Percentiles rank a stretch among this genome's conserved stretches.
Evolutionary conservation across 1,140 invertebrate genomes (phyloP).

Genomic region (Manduca sexta): DNA sequence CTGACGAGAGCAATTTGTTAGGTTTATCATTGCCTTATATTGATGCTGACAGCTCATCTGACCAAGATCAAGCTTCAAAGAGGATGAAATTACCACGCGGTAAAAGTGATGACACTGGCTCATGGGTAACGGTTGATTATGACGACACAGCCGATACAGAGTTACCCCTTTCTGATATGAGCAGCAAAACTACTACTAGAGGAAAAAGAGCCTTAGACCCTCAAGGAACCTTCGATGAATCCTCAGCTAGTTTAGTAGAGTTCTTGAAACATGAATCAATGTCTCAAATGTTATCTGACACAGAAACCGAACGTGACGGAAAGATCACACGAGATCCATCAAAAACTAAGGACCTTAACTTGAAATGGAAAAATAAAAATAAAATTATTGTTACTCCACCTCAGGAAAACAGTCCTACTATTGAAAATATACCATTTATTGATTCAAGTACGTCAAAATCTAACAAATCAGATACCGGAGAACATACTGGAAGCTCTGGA

Average conservation of each 20-base stretch:
- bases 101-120: slow-evolving; percentile 76
- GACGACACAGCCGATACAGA: slow-evolving; percentile 75
- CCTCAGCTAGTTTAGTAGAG: slow-evolving; percentile 64
- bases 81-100: slow-evolving; percentile 50
- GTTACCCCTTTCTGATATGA: slow-evolving; percentile 43
- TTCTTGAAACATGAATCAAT: slow-evolving; percentile 68
- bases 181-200: slow-evolving; percentile 37
- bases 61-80: slow-evolving; percentile 67
- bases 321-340: slow-evolving; percentile 32
- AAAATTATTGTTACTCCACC: slow-evolving; percentile 72
- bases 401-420: slow-evolving; percentile 70
- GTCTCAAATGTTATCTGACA: slow-evolving; percentile 53
- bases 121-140: slow-evolving; percentile 77
- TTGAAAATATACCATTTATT: slow-evolving; percentile 68
- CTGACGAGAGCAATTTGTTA: slow-evolving; percentile 65
- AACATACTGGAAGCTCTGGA: slow-evolving; percentile 63
- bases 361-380: slow-evolving; percentile 71
- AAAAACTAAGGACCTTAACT: slow-evolving; percentile 39
- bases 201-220: slow-evolving; percentile 48
- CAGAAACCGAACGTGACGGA: slow-evolving; percentile 42
- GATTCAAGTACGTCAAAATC: slow-evolving; percentile 59
- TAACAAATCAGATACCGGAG: slow-evolving; percentile 60
- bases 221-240: slow-evolving; percentile 70
- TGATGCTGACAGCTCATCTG: slow-evolving; percentile 70
- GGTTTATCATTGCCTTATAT: slow-evolving; percentile 62